Evolutionary conservation across 2,888 invertebrate species (phyloP).

Genomic region (Norana najaformis): DNA sequence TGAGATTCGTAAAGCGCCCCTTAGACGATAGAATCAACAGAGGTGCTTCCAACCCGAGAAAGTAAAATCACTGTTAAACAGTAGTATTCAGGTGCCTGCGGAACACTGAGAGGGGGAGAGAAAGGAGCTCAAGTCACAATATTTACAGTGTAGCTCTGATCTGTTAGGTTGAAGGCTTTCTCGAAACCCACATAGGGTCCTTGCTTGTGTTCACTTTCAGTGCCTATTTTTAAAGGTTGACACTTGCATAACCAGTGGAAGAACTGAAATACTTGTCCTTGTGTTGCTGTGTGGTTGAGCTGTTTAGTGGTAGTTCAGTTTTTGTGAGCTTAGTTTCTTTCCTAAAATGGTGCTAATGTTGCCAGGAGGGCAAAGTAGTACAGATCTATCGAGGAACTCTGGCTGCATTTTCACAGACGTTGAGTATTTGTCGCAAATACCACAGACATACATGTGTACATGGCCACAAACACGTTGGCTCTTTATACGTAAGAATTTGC

Average conservation of each 20-base stretch:
- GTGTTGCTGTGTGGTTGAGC: background rate
- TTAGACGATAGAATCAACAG: too few relatives aligned
- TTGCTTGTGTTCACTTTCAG: background rate
- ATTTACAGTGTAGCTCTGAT: background rate
- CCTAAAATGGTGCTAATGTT: constrained; percentile 3
- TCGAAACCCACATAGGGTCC: background rate
- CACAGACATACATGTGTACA: background rate
- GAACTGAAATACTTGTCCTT: background rate
- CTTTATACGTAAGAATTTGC: background rate
- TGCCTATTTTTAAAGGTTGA: background rate
- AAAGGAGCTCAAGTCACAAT: too few relatives aligned
- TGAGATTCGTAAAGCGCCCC: too few relatives aligned
- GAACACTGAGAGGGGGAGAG: too few relatives aligned
- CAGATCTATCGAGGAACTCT: background rate
- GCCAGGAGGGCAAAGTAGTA: background rate
- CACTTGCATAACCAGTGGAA: background rate
- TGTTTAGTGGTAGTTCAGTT: background rate
- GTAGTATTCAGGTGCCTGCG: too few relatives aligned
- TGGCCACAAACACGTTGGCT: too few relatives aligned
- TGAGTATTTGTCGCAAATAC: background rate
- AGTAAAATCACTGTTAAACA: too few relatives aligned
- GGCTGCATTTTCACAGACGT: background rate
- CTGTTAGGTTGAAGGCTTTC: background rate
- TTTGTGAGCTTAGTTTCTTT: background rate
- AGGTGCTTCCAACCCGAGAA: too few relatives aligned